Conservation (phyloP, 2,888 invertebrate genomes). For the Fissipunctia ypsillon region DNA sequence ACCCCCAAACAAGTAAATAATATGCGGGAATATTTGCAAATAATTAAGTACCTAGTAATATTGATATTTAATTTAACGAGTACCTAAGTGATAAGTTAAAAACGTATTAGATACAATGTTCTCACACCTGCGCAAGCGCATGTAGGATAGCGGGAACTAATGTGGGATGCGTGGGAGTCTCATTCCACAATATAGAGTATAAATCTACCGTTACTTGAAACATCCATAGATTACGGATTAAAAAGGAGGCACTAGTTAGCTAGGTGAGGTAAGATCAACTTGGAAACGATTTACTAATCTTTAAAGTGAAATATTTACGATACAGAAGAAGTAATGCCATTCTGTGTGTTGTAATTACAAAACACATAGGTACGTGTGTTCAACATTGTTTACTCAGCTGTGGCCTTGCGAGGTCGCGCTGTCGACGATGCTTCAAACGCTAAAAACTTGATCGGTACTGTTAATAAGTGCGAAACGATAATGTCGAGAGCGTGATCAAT, state of each 20-base stretch:
- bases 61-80: slow-evolving; percentile 17
- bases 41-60: neutral
- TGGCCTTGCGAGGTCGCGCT: slow-evolving; percentile 85
- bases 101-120: slow-evolving; percentile 38
- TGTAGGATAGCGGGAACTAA: slow-evolving; percentile 68
- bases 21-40: slow-evolving; percentile 1
- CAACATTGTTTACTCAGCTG: slow-evolving; percentile 83
- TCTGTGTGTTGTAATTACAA: slow-evolving; percentile 80
- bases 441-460: slow-evolving; percentile 74
- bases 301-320: slow-evolving; percentile 69
- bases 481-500: slow-evolving; percentile 62
- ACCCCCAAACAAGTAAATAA: slow-evolving; percentile 7
- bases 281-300: slow-evolving; percentile 63
- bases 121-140: slow-evolving; percentile 65
- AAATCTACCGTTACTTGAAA: slow-evolving; percentile 65
- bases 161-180: slow-evolving; percentile 76
- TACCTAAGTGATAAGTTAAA: slow-evolving; percentile 21
- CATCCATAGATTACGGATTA: slow-evolving; percentile 34
- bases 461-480: slow-evolving; percentile 64
- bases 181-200: slow-evolving; percentile 64
- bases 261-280: slow-evolving; percentile 21
- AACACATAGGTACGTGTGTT: slow-evolving; percentile 70
- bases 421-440: slow-evolving; percentile 72
- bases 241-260: slow-evolving; percentile 18
- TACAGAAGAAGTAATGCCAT: slow-evolving; percentile 80